These are phyloP conservation scores for Bicyclus anynana DNA, from an alignment of 1,140 invertebrate species.

Conservation along the genomic window DNA sequence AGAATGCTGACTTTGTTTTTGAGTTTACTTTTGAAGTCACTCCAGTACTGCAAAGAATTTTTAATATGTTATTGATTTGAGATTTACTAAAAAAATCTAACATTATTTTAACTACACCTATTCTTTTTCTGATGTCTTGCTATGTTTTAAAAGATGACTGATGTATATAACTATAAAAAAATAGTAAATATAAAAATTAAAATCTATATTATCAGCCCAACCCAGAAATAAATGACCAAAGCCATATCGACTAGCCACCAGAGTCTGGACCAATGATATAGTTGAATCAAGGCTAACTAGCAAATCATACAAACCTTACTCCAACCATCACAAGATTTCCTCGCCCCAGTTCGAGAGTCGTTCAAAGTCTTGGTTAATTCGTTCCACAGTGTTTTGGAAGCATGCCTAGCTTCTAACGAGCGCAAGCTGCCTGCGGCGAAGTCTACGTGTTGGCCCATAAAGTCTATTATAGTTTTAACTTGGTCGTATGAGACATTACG, in stretches of 20 bases:
- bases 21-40: constrained; percentile 57
- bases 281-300: too few relatives aligned
- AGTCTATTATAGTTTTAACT: constrained; percentile 50
- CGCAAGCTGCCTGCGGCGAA: constrained; percentile 45
- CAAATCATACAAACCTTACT: constrained; percentile 53
- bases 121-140: too few relatives aligned
- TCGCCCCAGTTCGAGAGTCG: constrained; percentile 35
- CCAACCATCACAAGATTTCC: constrained; percentile 49
- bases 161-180: too few relatives aligned
- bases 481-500: constrained; percentile 53
- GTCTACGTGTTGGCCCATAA: constrained; percentile 53
- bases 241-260: too few relatives aligned
- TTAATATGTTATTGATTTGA: too few relatives aligned
- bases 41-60: constrained; percentile 48
- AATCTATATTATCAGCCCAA: too few relatives aligned
- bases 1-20: constrained; percentile 46
- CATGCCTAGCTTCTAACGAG: constrained; percentile 41
- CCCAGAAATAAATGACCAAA: too few relatives aligned
- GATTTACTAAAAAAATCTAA: constrained; percentile 5
- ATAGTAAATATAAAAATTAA: too few relatives aligned
- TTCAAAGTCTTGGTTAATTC: constrained; percentile 48
- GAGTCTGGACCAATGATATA: too few relatives aligned
- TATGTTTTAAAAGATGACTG: too few relatives aligned
- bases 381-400: constrained; percentile 46
- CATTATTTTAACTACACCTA: too few relatives aligned